Evolutionary conservation across 2,113 vertebrate species (phyloP).

Genomic region (Scopus umbretta): DNA sequence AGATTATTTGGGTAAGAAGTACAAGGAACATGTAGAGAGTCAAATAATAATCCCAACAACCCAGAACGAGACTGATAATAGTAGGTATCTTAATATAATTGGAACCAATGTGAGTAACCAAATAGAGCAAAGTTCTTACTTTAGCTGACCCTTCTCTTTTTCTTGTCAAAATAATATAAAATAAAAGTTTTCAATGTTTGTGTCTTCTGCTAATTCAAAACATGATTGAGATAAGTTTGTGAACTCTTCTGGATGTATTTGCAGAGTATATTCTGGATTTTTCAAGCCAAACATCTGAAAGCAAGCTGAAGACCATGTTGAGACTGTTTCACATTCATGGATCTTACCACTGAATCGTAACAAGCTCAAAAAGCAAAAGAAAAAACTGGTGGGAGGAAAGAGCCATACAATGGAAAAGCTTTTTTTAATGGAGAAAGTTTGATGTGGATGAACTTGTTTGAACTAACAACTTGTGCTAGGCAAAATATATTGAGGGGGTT

Average conservation of each 20-base stretch:
- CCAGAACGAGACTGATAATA: neutral
- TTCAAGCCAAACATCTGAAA: constrained; percentile 1
- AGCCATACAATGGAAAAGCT: neutral
- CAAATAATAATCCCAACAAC: neutral
- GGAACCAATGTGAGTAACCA: neutral
- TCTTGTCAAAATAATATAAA: neutral
- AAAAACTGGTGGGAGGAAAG: neutral
- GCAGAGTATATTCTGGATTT: neutral
- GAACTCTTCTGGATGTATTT: neutral
- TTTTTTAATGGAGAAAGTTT: neutral
- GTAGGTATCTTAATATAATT: neutral
- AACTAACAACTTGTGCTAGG: neutral
- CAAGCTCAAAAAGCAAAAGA: neutral
- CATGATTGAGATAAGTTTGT: neutral
- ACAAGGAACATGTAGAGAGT: neutral
- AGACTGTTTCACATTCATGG: neutral
- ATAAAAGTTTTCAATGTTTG: neutral
- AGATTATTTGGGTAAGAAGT: neutral
- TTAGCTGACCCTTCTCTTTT: neutral
- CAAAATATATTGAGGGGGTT: neutral
- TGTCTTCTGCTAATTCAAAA: neutral
- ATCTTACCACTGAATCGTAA: neutral
- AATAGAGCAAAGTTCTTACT: neutral
- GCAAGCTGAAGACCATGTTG: neutral
- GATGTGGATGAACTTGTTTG: neutral